Conservation (phyloP, 2,888 invertebrate species). For the Minunthozetes semirufus region DNA sequence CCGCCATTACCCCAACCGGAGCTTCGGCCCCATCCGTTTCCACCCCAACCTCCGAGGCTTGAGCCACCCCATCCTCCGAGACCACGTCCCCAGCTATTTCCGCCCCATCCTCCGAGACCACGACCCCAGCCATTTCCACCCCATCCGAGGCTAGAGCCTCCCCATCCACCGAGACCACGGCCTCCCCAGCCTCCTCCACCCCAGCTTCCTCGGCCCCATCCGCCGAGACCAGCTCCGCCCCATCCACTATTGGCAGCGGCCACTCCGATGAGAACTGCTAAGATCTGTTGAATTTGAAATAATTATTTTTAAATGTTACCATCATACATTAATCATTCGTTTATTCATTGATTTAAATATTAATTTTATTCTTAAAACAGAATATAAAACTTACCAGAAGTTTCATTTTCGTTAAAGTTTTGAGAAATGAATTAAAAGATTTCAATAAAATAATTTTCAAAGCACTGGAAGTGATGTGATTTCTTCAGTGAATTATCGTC, state of each 20-base stretch:
- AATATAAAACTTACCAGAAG: conserved; percentile 3
- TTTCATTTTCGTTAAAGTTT: neutral
- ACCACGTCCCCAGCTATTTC: neutral
- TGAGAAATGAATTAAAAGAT: neutral
- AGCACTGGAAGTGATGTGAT: neutral
- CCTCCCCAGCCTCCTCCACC: neutral
- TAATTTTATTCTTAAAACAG: too few relatives aligned
- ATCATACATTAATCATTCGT: neutral
- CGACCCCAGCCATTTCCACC: neutral
- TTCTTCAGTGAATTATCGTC: neutral
- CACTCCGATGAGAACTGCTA: neutral
- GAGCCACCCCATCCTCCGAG: neutral
- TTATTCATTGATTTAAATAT: neutral
- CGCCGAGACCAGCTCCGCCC: neutral
- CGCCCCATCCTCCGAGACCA: neutral
- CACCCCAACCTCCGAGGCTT: neutral
- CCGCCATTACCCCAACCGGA: neutral
- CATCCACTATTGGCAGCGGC: neutral
- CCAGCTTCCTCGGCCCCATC: neutral
- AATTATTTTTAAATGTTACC: neutral
- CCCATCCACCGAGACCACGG: neutral
- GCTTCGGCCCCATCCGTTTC: neutral
- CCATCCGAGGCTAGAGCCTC: neutral
- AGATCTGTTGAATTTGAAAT: neutral
- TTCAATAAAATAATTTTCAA: neutral